Percentiles rank a stretch among this genome's conserved stretches.
Conservation (phyloP, 1,140 invertebrate genomes). For the Drosophila tani region DNA sequence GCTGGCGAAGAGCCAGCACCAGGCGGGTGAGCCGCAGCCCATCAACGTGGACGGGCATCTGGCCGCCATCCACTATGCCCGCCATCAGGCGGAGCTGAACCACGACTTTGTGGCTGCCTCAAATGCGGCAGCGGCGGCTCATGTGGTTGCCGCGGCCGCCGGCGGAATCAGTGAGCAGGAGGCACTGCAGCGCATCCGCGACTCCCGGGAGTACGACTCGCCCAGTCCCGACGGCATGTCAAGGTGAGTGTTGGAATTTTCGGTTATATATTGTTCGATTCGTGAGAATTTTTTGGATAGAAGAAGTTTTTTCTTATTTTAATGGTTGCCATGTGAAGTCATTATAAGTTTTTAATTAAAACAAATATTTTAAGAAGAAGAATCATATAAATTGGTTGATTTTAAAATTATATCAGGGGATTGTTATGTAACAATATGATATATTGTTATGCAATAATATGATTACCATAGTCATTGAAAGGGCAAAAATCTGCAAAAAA, state of each 20-base stretch:
- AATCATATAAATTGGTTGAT: too few relatives aligned
- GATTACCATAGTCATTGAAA: too few relatives aligned
- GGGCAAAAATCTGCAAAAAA: not conserved
- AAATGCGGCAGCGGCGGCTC: constrained; percentile 66
- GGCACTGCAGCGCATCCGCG: constrained; percentile 77
- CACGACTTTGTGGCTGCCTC: constrained; percentile 74
- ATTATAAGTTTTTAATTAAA: not conserved
- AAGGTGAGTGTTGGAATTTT: constrained; percentile 57
- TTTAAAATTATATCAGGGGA: too few relatives aligned
- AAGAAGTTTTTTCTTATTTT: not conserved
- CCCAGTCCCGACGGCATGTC: constrained; percentile 85
- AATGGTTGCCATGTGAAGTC: too few relatives aligned
- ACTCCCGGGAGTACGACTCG: constrained; percentile 79
- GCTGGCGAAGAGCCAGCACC: constrained; percentile 85
- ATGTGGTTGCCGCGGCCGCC: constrained; percentile 63
- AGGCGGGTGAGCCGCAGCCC: constrained; percentile 27
- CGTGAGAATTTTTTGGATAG: fast-evolving
- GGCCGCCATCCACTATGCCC: constrained; percentile 72
- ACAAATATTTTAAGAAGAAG: not conserved
- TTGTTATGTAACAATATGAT: not conserved
- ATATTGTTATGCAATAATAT: too few relatives aligned
- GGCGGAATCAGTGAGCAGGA: constrained; percentile 78
- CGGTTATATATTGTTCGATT: not conserved
- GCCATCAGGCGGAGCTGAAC: constrained; percentile 71
- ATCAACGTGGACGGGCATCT: constrained; percentile 71